Evolutionary conservation across 2,888 invertebrate genomes (phyloP), one percentile per base, ranked within the genome.

Genomic region (Copidosoma aretas): DNA sequence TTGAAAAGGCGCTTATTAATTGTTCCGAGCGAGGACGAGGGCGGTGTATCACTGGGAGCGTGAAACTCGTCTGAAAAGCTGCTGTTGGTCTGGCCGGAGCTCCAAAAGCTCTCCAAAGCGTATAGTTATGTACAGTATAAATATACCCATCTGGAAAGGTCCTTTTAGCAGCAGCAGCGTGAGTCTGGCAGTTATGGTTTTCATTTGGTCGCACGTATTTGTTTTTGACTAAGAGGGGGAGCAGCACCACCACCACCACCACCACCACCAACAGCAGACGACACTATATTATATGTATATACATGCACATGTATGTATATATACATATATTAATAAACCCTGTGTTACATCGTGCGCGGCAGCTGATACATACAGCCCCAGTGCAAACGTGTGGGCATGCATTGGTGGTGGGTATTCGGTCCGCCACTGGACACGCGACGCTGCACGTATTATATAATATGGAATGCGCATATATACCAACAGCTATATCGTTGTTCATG

Each of bases 1-100:
- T 65, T 59, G 65, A 59, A 69, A 62, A 54, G 54, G 69, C 69
- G 69, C 60, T 68, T 68, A 68, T 68, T 64, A 68, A 68, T 64
- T 52, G 25, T 39, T 57, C 56, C 22, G 66, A 32, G n/a, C 12
- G n/a, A 46, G 43, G 32, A 19, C 24, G 15, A 22, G 21, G 21
- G 19, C 4, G 32, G 32, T 43, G n/a, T 43, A 43, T 22, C 24
- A 24, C 64, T n/a, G n/a, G 41, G 53, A 54, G 21, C 41, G 64
- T 21, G 46, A 64, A 63, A 63, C 57, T 54, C 63, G 56, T 25
- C 41, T 17, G 24, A 56, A 66, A 60, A 32, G 32, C 32, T 32
- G 60, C 60, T 57, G 60, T n/a, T 10, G 49, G n/a, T n/a, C 19
- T 57, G 57, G 59, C 53, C 41, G 22, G 41, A 32, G 32, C 32